A percentile compares a stretch with the other conserved stretches of the same genome.
These are phyloP conservation scores for Clusia tigrina DNA, from an alignment of 2,888 invertebrate genomes.

Conservation along the genomic window DNA sequence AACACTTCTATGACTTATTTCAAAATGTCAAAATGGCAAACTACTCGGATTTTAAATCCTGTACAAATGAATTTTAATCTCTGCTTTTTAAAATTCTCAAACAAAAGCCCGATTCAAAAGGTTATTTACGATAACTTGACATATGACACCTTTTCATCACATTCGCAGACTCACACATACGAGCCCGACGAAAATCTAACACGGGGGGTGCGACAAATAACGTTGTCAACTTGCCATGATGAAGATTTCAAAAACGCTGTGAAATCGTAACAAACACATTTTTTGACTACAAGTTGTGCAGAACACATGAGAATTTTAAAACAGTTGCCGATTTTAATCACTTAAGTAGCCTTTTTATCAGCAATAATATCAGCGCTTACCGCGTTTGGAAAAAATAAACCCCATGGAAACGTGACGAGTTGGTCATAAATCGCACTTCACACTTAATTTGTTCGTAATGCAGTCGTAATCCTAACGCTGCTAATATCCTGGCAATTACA, in stretches of 20 bases:
- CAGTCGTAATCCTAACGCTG: constrained; percentile 49
- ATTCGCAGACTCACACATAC: not conserved
- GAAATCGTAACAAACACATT: not conserved
- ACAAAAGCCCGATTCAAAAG: not conserved
- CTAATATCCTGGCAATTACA: constrained; percentile 52
- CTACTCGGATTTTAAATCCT: not conserved
- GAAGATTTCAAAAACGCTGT: too few species aligned
- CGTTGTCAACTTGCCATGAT: not conserved
- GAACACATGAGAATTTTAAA: constrained; percentile 24
- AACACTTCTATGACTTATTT: not conserved
- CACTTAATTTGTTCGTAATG: constrained; percentile 60
- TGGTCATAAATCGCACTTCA: constrained; percentile 52
- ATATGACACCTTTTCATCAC: constrained; percentile 58
- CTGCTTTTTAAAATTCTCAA: not conserved
- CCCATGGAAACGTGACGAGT: constrained; percentile 18
- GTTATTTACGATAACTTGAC: constrained; percentile 43
- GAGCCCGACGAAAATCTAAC: too few species aligned
- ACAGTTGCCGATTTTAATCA: constrained; percentile 42
- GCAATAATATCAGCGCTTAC: not conserved
- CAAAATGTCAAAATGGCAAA: constrained; percentile 6
- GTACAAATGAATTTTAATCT: not conserved
- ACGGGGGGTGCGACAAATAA: too few species aligned
- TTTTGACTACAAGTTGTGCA: not conserved
- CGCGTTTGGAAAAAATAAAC: too few species aligned
- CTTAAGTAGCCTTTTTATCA: constrained; percentile 41